Percentiles rank a stretch among this genome's conserved stretches.
Conservation (phyloP, 2,888 invertebrate genomes). For the Zaprionus bogoriensis region DNA sequence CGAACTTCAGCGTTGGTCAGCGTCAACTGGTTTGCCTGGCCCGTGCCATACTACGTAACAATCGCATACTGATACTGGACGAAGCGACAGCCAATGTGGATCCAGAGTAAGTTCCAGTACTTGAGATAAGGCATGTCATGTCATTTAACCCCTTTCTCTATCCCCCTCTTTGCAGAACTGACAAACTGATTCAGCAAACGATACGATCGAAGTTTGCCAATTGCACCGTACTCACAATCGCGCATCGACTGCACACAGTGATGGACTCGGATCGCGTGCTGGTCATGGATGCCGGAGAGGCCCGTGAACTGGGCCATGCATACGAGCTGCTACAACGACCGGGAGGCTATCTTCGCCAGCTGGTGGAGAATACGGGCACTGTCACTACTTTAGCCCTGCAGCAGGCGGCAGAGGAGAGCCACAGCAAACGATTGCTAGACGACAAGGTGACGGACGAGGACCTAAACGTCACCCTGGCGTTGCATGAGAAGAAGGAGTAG, state of each 20-base stretch:
- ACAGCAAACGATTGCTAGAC: constrained; percentile 55
- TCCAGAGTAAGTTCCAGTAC: constrained; percentile 86
- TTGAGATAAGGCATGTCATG: background rate
- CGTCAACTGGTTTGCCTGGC: constrained; percentile 94
- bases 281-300: constrained; percentile 90
- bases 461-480: constrained; percentile 34
- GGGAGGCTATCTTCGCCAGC: constrained; percentile 85
- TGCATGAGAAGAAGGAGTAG: constrained; percentile 48
- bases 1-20: constrained; percentile 94
- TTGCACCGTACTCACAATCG: constrained; percentile 95
- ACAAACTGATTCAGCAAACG: constrained; percentile 91
- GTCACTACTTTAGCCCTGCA: constrained; percentile 85
- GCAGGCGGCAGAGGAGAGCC: constrained; percentile 85
- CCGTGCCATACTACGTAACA: constrained; percentile 90
- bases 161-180: constrained; percentile 85
- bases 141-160: background rate
- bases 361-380: constrained; percentile 88
- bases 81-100: constrained; percentile 97
- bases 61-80: constrained; percentile 92
- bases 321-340: constrained; percentile 85
- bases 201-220: constrained; percentile 90
- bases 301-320: constrained; percentile 91
- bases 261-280: constrained; percentile 94
- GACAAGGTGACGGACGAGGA: constrained; percentile 43
- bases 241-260: constrained; percentile 94